These are phyloP conservation scores for Formica exsecta DNA, from an alignment of 1,140 invertebrate genomes.

Conservation along the genomic window DNA sequence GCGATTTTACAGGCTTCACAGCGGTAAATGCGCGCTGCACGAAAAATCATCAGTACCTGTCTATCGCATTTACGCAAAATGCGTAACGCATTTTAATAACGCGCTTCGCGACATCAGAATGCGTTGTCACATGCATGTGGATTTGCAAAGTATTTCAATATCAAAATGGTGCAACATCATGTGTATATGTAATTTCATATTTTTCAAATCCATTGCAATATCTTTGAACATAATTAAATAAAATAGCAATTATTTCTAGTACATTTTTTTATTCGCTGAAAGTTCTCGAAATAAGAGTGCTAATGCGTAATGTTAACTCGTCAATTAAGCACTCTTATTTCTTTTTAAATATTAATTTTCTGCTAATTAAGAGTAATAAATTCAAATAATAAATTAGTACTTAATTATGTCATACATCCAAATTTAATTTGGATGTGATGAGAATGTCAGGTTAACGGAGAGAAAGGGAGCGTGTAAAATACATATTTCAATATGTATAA, in stretches of 20 bases:
- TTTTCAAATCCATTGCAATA: neutral
- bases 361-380: too few species aligned
- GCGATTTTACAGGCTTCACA: neutral
- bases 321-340: too few species aligned
- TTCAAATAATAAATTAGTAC: too few species aligned
- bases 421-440: neutral
- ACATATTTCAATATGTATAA: neutral
- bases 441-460: neutral
- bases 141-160: neutral
- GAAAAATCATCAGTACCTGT: neutral
- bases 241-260: too few species aligned
- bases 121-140: constrained; percentile 7
- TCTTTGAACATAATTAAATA: too few species aligned
- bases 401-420: too few species aligned
- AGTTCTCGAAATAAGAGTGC: too few species aligned
- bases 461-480: too few species aligned
- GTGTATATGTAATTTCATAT: neutral
- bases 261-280: too few species aligned
- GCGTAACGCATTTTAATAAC: constrained; percentile 39
- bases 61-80: constrained; percentile 18
- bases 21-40: neutral
- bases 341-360: too few species aligned
- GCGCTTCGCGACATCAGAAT: neutral
- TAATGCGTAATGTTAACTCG: too few species aligned
- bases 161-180: neutral